Evolutionary conservation across 2,888 invertebrate species (phyloP), one percentile per base, ranked within the genome.

Genomic region (Syrista parreyssii): DNA sequence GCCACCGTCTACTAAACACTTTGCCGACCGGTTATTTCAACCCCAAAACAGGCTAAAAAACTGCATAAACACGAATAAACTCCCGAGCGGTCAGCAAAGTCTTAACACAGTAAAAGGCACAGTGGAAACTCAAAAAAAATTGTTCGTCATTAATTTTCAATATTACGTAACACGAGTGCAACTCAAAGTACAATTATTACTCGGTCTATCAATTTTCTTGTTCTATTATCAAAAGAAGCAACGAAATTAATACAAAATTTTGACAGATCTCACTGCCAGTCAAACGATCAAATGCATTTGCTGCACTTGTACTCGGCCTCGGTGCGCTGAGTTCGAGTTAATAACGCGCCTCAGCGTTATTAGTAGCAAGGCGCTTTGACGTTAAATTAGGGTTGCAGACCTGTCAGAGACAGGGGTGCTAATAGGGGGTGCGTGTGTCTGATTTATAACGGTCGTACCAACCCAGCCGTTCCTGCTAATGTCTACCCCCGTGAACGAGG

Each of bases 391-490:
- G 85, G 87, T 82, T 82, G 84, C 83, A 81, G 82, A 86, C 80
- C 87, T 89, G 89, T 83, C 84, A 84, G 82, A 85, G 88, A 88
- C 88, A 88, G 87, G 86, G 86, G 87, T 84, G 86, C 87, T 89
- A 88, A 89, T 89, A 88, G 87, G 87, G 86, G 88, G 88, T 87
- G 88, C 88, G 88, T 89, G 89, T 87, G 85, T 85, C 85, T 89
- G 88, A 89, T 89, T 89, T 89, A 89, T 89, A 86, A 88, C 86
- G 84, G 82, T 83, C 81, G 82, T 81, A 81, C 81, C 81, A 81
- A 84, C 80, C 83, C 80, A 76, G 79, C 80, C 80, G 82, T 82
- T 75, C 81, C 82, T 79, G 80, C 78, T 78, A 78, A 78, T 78
- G 78, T 75, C 75, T 75, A 75, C 78, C 68, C 72, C 72, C 71